phyloP scores from a whole-genome alignment of 2,797 vertebrate species.

The Diplodus sargus region DNA sequence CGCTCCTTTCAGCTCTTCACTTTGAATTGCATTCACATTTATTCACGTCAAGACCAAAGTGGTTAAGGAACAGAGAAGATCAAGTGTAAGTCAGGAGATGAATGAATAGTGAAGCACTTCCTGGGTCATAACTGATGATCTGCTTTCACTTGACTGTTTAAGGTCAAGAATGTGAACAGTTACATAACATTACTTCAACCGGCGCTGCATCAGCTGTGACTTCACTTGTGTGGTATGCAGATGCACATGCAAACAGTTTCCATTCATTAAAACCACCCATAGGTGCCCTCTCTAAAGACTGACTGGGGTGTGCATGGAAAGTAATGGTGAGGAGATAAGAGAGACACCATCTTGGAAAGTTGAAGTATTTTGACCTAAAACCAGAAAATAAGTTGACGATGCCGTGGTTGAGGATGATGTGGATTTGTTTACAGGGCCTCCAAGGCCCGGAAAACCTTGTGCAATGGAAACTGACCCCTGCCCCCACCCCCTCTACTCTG shows the following conservation, averaged over 20 bases:
- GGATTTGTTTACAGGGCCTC: constrained; percentile 6
- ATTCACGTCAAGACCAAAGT: constrained; percentile 27
- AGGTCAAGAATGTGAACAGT: constrained; percentile 26
- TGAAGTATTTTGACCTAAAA: not conserved
- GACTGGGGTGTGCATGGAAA: not conserved
- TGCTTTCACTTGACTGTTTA: constrained; percentile 19
- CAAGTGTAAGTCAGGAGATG: not conserved
- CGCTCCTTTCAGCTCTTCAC: constrained; percentile 20
- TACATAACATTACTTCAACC: constrained; percentile 36
- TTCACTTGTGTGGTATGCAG: constrained; percentile 14
- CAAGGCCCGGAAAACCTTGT: constrained; percentile 53
- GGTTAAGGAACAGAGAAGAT: constrained; percentile 7
- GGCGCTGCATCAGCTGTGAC: constrained; percentile 5
- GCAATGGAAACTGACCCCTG: constrained; percentile 66
- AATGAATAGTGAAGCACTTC: constrained; percentile 8
- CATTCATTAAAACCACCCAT: constrained; percentile 11
- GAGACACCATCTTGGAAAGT: not conserved
- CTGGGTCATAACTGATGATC: constrained; percentile 23
- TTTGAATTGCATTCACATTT: constrained; percentile 31
- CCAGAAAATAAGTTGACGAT: not conserved
- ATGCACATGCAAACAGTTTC: constrained; percentile 7
- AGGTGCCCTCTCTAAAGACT: not conserved
- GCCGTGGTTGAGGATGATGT: not conserved
- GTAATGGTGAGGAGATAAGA: not conserved
- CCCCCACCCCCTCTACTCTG: not conserved